Evolutionary conservation across 2,888 invertebrate genomes (phyloP), one percentile per base, ranked within the genome.

Genomic region (Linyphia triangularis): DNA sequence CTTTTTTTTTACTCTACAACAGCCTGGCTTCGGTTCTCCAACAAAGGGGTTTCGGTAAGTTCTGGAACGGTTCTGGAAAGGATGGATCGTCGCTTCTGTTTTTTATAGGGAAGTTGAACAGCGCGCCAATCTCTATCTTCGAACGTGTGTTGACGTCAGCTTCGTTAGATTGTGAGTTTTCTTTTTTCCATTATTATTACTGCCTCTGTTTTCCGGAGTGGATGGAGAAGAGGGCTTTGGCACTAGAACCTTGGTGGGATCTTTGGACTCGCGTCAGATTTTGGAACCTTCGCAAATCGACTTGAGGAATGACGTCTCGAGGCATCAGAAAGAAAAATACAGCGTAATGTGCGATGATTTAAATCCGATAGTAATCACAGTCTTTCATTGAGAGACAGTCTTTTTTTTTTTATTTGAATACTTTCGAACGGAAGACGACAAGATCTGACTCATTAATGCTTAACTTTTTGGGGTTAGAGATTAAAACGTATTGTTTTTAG

Each of bases 71-170:
- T 13, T 30, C 73, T 70, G 61, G 61, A 13, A 63, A 26, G 16
- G 3, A 1, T 19, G 40, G n/a, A 63, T 37, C 40, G 43, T 16
- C 65, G 43, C 3, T 24, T 7, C 16, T 22, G 6, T 59, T 79
- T 86, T 86, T 79, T 86, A 79, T 79, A 79, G 73, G 5, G 22
- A 86, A 79, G 85, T 86, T 86, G 85, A 86, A 86, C 79, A 30
- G 73, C 85, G 85, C 85, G 85, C 85, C 79, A 26, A 63, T 30
- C 30, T 63, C 40, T 33, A 1, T 7, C 24, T 65, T 63, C 63
- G 79, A 86, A 72, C 30, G 72, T 86, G 59, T 57, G 33, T 28
- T 69, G 63, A 72, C 85, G 85, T 86, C 85, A 86, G 63, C 33
- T 43, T 24, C n/a, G 16, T 28, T 30, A 70, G 63, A 86, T 72